These are phyloP conservation scores for Microtus richardsoni DNA, from an alignment of 2,113 vertebrate species.

Conservation along the genomic window DNA sequence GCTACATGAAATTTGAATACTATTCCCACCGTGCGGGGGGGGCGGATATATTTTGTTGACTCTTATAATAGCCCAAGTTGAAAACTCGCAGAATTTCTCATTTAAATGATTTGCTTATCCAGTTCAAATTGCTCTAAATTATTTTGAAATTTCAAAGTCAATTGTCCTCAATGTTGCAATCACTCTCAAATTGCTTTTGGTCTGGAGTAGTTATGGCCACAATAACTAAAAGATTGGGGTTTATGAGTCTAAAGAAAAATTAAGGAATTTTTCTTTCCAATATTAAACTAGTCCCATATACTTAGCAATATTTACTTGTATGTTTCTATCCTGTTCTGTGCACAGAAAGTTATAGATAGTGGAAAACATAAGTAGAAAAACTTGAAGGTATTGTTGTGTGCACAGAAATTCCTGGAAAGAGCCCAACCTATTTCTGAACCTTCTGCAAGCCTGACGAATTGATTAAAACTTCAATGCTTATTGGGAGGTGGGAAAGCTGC, in stretches of 20 bases:
- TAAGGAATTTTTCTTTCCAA: not conserved
- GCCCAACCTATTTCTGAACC: not conserved
- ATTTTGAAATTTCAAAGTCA: constrained; percentile 27
- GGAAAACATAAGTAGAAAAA: not conserved
- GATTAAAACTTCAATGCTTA: not conserved
- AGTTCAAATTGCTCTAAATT: not conserved
- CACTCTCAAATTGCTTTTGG: not conserved
- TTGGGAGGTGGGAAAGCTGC: not conserved
- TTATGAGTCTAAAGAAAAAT: not conserved
- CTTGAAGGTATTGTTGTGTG: not conserved
- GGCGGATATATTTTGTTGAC: not conserved
- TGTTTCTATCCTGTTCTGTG: too few relatives aligned
- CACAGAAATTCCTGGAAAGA: not conserved
- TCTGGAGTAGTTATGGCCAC: not conserved
- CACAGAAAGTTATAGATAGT: not conserved
- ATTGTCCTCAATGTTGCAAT: not conserved
- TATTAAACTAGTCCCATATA: not conserved
- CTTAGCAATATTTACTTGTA: not conserved
- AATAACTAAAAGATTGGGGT: not conserved
- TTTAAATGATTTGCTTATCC: not conserved
- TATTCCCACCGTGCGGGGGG: not conserved
- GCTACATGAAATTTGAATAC: not conserved
- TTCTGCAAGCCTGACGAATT: not conserved
- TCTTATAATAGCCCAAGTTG: not conserved
- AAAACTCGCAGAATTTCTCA: constrained; percentile 38